phyloP scores from a whole-genome alignment of 2,888 invertebrate genomes.

The Acrocyrtus sp. region DNA sequence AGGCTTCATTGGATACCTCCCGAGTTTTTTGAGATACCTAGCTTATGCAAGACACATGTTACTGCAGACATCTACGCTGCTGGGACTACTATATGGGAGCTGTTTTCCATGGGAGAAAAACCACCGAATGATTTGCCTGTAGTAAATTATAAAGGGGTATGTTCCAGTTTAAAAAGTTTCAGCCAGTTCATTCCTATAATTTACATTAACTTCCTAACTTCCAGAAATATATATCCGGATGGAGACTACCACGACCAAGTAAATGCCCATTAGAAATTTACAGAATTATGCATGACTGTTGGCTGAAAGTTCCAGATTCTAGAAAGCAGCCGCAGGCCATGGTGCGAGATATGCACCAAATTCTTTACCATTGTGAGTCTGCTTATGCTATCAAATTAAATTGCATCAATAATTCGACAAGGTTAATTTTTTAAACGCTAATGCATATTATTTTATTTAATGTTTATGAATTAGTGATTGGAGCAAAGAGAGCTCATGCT shows the following conservation, averaged over 20 bases:
- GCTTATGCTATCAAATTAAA: too few species aligned
- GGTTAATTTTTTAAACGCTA: too few species aligned
- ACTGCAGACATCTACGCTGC: conserved; percentile 91
- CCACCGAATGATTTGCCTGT: conserved; percentile 66
- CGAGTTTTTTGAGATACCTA: conserved; percentile 79
- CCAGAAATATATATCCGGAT: conserved; percentile 76
- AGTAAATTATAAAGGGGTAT: conserved; percentile 67
- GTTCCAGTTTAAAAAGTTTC: not conserved
- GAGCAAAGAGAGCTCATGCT: conserved; percentile 72
- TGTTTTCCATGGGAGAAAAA: conserved; percentile 80
- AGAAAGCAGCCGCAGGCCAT: conserved; percentile 85
- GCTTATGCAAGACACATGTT: conserved; percentile 74
- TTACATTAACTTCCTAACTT: not conserved
- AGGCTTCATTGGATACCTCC: conserved; percentile 92
- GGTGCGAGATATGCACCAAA: conserved; percentile 85
- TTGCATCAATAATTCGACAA: too few species aligned
- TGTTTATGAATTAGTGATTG: conserved; percentile 69
- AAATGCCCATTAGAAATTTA: conserved; percentile 82
- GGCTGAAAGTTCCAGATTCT: conserved; percentile 78
- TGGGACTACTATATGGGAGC: conserved; percentile 92
- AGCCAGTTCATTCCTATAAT: too few species aligned
- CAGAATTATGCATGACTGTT: conserved; percentile 81
- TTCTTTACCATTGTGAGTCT: conserved; percentile 75
- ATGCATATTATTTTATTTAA: too few species aligned
- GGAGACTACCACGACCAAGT: conserved; percentile 74